Conservation (phyloP, 64 coral and sea anemone species). For the Acropora yongei region DNA sequence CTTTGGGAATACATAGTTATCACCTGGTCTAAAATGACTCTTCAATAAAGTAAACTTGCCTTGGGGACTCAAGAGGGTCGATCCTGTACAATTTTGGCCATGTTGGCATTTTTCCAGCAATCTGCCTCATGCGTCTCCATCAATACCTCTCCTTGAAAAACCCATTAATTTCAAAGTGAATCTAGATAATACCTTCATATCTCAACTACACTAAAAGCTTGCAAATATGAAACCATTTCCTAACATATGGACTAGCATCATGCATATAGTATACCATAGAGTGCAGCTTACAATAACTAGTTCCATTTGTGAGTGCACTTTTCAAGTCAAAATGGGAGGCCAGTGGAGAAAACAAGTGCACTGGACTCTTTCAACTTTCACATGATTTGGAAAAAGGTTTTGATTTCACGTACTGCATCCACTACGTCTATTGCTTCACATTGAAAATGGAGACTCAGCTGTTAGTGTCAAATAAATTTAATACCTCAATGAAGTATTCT, state of each 20-base stretch:
- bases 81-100: constrained; percentile 62
- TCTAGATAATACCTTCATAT: constrained; percentile 35
- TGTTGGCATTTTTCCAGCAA: constrained; percentile 47
- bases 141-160: constrained; percentile 51
- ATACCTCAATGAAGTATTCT: constrained; percentile 41
- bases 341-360: constrained; percentile 70
- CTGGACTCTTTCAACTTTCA: constrained; percentile 52
- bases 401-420: constrained; percentile 40
- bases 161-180: constrained; percentile 45
- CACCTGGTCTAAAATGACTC: too few species aligned
- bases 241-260: constrained; percentile 17
- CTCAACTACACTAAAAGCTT: constrained; percentile 46
- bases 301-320: too few species aligned
- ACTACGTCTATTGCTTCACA: constrained; percentile 63
- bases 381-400: constrained; percentile 55
- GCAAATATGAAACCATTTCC: constrained; percentile 57
- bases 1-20: too few species aligned
- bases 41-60: too few species aligned
- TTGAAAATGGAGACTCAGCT: constrained; percentile 77
- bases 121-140: constrained; percentile 43
- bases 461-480: constrained; percentile 36
- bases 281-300: too few species aligned
- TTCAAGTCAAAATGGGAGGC: constrained; percentile 42
- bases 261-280: too few species aligned
- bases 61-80: constrained; percentile 52